phyloP scores from a whole-genome alignment of 2,797 vertebrate genomes.

The Siniperca undulata region DNA sequence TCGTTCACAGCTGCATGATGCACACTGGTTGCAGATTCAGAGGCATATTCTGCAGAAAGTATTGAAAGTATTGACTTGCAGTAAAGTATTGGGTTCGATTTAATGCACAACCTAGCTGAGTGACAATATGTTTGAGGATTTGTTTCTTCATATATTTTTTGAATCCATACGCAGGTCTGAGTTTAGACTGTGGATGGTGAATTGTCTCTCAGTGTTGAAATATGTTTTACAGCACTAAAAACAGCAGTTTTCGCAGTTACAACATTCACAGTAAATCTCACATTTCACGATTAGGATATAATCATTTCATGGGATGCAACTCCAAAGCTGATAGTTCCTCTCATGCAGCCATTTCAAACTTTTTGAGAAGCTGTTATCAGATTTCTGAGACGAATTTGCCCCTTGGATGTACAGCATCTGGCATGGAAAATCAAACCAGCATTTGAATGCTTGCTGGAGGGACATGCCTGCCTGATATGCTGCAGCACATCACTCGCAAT shows the following conservation, averaged over 20 bases:
- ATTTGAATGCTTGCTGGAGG: slow-evolving; percentile 66
- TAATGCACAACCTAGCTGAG: background rate
- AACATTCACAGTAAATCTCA: slow-evolving; percentile 23
- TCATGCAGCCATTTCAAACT: slow-evolving; percentile 43
- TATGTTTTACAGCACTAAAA: background rate
- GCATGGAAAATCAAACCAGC: slow-evolving; percentile 64
- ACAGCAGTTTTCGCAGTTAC: slow-evolving; percentile 26
- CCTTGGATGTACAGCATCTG: slow-evolving; percentile 56
- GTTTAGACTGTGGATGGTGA: background rate
- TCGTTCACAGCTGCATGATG: slow-evolving; percentile 32
- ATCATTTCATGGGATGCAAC: slow-evolving; percentile 38
- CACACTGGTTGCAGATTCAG: slow-evolving; percentile 8
- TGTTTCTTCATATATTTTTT: background rate
- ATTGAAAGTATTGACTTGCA: background rate
- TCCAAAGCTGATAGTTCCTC: slow-evolving; percentile 48
- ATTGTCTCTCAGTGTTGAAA: background rate
- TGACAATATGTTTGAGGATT: background rate
- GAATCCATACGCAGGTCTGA: background rate
- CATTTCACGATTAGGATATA: slow-evolving; percentile 28
- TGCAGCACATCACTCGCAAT: slow-evolving; percentile 53
- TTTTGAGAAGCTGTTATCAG: slow-evolving; percentile 65
- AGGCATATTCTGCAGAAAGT: slow-evolving; percentile 4
- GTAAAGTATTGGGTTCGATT: background rate
- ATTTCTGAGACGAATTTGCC: slow-evolving; percentile 67
- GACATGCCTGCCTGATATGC: slow-evolving; percentile 58